These are phyloP conservation scores for Takifugu bimaculatus DNA, from an alignment of 2,113 vertebrate species.

Conservation along the genomic window DNA sequence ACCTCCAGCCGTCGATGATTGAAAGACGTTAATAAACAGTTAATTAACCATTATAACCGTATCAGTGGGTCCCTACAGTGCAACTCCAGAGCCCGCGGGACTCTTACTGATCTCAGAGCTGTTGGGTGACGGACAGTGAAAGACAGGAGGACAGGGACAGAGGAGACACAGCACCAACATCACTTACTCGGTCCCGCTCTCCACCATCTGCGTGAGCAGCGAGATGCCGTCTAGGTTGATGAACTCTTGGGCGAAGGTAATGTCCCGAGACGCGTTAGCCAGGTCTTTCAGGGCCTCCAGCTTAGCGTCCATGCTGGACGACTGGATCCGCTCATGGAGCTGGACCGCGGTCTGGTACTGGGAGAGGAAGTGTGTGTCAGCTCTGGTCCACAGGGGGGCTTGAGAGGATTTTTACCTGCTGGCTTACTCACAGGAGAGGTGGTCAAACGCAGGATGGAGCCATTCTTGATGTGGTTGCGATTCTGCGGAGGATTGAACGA, in stretches of 20 bases:
- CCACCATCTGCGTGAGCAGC: slow-evolving; percentile 95
- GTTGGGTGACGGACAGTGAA: no score
- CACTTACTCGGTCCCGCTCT: slow-evolving; percentile 96
- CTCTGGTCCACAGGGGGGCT: background rate
- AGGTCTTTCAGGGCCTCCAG: slow-evolving; percentile 94
- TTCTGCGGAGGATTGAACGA: slow-evolving; percentile 79
- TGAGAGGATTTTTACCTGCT: background rate
- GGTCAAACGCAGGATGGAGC: slow-evolving; percentile 91
- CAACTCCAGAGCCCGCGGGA: slow-evolving; percentile 26
- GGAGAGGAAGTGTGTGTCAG: background rate
- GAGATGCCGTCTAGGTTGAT: slow-evolving; percentile 98
- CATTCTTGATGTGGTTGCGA: slow-evolving; percentile 97
- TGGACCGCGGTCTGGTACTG: slow-evolving; percentile 88
- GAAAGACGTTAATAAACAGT: no score
- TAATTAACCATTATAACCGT: background rate
- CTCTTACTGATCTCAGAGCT: background rate
- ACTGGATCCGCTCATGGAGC: slow-evolving; percentile 93
- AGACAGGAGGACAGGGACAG: no score
- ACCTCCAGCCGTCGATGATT: no score
- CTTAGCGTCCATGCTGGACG: slow-evolving; percentile 95
- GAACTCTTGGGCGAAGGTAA: slow-evolving; percentile 97
- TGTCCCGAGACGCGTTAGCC: slow-evolving; percentile 89
- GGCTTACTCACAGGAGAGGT: slow-evolving; percentile 87
- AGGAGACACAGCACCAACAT: background rate
- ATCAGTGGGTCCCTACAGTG: slow-evolving; percentile 39